A percentile compares a stretch with the other conserved stretches of the same genome.
phyloP scores from a whole-genome alignment of 2,113 vertebrate species.

The Anolis carolinensis region DNA sequence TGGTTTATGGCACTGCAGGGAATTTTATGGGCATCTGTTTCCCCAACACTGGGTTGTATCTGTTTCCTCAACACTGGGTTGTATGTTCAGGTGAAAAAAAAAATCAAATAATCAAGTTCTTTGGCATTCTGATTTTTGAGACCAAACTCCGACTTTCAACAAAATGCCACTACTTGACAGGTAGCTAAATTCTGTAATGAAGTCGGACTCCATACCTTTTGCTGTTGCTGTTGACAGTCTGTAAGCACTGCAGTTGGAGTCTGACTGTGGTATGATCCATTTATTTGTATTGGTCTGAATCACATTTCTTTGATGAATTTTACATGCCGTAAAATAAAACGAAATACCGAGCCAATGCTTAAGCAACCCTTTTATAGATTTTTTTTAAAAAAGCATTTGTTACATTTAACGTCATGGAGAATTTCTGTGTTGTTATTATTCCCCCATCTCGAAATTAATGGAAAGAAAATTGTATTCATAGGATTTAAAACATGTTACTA shows the following conservation, averaged over 20 bases:
- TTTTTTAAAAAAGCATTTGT: neutral
- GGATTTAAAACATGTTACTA: neutral
- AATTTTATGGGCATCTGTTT: conserved; percentile 23
- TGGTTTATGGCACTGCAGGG: neutral
- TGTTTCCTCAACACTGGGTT: neutral
- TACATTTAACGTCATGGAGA: neutral
- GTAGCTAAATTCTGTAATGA: neutral
- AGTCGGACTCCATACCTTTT: neutral
- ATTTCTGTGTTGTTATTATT: neutral
- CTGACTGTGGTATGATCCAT: neutral
- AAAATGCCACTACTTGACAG: neutral
- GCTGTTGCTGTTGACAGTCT: neutral
- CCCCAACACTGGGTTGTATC: neutral
- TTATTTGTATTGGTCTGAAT: fast-evolving
- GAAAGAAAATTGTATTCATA: too few species aligned
- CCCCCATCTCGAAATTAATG: too few species aligned
- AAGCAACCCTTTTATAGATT: neutral
- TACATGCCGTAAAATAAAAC: neutral
- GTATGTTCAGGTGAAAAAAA: neutral
- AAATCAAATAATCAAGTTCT: neutral
- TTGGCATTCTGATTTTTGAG: neutral
- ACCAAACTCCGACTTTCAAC: neutral
- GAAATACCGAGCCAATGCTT: neutral
- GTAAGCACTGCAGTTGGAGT: neutral
- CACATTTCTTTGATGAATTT: neutral